Conservation (phyloP, 2,797 vertebrate species). For the Syngnathus acus region DNA sequence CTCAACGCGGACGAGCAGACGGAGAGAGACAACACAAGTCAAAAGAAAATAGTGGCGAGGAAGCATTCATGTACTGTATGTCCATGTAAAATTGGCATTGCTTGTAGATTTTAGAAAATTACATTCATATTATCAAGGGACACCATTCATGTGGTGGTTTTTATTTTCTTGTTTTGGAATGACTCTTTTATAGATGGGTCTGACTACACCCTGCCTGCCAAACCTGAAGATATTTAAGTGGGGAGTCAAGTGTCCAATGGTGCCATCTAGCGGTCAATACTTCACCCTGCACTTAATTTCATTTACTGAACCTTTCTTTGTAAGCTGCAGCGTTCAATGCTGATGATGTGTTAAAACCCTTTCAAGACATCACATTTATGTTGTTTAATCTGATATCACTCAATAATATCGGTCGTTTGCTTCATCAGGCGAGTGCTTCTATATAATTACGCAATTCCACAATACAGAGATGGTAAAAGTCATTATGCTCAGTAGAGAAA, state of each 20-base stretch:
- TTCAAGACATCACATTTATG: neutral
- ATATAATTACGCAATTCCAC: no score
- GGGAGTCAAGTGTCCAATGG: conserved; percentile 33
- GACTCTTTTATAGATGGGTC: no score
- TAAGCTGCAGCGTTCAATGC: neutral
- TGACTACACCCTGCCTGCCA: conserved; percentile 9
- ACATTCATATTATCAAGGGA: no score
- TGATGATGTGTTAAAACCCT: no score
- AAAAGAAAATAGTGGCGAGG: no score
- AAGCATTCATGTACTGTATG: no score
- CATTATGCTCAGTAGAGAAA: no score
- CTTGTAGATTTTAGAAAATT: no score
- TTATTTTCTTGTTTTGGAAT: no score
- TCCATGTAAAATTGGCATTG: no score
- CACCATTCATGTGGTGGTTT: no score
- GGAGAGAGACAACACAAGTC: neutral
- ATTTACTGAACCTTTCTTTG: neutral
- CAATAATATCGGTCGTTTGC: neutral
- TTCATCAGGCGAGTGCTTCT: neutral
- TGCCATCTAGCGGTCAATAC: conserved; percentile 49
- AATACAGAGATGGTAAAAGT: no score
- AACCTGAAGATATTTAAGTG: neutral
- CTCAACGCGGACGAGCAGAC: neutral
- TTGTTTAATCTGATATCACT: neutral
- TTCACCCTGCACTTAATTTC: conserved; percentile 21